phyloP scores from a whole-genome alignment of 2,797 vertebrate genomes.

The Pangasius macronema region DNA sequence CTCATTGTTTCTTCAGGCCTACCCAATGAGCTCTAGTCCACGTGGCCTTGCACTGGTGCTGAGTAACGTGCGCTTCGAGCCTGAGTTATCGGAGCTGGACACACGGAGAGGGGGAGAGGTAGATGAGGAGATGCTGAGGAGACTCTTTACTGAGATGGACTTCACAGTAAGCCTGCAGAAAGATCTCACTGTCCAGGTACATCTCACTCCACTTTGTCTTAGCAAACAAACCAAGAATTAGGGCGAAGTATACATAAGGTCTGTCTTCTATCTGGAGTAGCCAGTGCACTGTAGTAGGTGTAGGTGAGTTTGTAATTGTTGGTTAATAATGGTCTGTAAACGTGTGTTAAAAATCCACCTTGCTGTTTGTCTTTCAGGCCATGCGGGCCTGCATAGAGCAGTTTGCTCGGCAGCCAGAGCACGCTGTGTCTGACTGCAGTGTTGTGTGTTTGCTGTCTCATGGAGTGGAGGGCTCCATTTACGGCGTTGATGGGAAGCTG shows the following conservation, averaged over 20 bases:
- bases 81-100: slow-evolving; percentile 80
- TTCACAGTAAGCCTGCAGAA: slow-evolving; percentile 77
- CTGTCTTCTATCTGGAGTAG: neutral
- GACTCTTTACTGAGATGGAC: slow-evolving; percentile 86
- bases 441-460: slow-evolving; percentile 92
- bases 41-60: slow-evolving; percentile 89
- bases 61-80: slow-evolving; percentile 88
- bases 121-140: slow-evolving; percentile 83
- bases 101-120: slow-evolving; percentile 89
- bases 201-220: neutral
- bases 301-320: neutral
- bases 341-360: neutral
- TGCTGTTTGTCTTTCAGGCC: slow-evolving; percentile 68
- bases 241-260: too few relatives aligned
- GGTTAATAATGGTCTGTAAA: neutral
- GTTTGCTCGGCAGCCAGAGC: slow-evolving; percentile 77
- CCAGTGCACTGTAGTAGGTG: neutral
- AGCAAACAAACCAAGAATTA: neutral
- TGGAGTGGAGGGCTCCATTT: slow-evolving; percentile 90
- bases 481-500: slow-evolving; percentile 87
- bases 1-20: slow-evolving; percentile 75
- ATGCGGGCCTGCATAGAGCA: slow-evolving; percentile 82
- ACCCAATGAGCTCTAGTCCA: slow-evolving; percentile 83
- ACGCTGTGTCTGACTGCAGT: slow-evolving; percentile 81
- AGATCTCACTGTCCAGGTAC: slow-evolving; percentile 86